These are phyloP conservation scores for Standfussiana lucernea DNA, from an alignment of 2,888 invertebrate species.

Conservation along the genomic window DNA sequence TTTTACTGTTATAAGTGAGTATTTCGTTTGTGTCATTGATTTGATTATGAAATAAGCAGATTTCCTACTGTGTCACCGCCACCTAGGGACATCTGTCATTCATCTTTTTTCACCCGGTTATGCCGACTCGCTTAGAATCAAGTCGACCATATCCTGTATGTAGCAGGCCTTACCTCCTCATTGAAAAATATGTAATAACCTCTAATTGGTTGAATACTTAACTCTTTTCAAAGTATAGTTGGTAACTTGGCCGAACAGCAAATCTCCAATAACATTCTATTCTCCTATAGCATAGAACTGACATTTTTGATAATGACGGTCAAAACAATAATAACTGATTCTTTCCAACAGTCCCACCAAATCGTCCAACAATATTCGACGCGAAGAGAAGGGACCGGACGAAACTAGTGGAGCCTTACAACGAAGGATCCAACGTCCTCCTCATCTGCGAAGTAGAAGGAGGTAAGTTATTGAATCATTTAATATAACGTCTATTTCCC, in stretches of 20 bases:
- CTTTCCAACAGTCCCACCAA: constrained; percentile 94
- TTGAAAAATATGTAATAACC: background rate
- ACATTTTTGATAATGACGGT: background rate
- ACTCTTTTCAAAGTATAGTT: background rate
- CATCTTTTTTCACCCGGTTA: background rate
- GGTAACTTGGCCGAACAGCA: background rate
- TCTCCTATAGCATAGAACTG: background rate
- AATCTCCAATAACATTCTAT: background rate
- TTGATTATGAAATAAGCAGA: background rate
- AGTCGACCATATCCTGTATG: background rate
- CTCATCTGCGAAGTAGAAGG: constrained; percentile 96
- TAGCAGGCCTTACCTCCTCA: background rate
- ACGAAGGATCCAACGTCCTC: constrained; percentile 95
- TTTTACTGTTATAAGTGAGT: constrained; percentile 97
- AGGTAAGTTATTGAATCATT: constrained; percentile 87
- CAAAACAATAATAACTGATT: background rate
- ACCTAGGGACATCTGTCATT: background rate
- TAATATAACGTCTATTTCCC: background rate
- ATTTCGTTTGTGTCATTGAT: constrained; percentile 2
- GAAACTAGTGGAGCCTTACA: constrained; percentile 95
- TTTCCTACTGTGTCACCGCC: background rate
- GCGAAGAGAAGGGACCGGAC: constrained; percentile 94
- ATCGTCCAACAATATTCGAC: constrained; percentile 95
- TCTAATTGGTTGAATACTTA: background rate
- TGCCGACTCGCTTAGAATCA: background rate